Evolutionary conservation across 2,888 invertebrate genomes (phyloP).

Genomic region (Neocrepidodera transversa): DNA sequence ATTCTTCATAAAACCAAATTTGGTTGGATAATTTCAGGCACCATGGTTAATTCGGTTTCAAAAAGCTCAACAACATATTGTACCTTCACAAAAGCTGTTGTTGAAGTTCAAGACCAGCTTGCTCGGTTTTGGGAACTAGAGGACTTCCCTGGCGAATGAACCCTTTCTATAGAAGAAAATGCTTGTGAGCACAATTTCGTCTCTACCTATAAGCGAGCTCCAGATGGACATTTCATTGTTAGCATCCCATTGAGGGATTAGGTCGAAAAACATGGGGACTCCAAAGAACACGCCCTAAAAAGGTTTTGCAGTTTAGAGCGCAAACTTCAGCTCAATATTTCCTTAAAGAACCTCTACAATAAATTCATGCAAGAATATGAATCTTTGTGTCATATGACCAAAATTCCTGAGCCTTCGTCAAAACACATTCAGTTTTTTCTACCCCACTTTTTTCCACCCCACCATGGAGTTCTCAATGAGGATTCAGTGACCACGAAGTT

Average conservation of each 20-base stretch:
- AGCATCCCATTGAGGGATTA: neutral
- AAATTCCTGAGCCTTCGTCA: neutral
- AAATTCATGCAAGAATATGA: neutral
- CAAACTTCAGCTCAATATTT: neutral
- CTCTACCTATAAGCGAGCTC: no score
- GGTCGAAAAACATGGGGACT: neutral
- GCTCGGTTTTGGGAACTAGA: neutral
- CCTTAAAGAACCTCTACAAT: neutral
- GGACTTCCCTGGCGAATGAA: neutral
- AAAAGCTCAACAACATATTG: neutral
- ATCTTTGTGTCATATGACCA: neutral
- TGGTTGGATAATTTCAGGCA: slow-evolving; percentile 14
- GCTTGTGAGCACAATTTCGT: no score
- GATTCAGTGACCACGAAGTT: no score
- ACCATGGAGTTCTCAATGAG: no score
- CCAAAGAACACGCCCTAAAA: neutral
- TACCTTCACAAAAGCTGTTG: neutral
- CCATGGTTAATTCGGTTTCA: neutral
- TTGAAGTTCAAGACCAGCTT: neutral
- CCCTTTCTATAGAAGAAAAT: no score
- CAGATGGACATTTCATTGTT: neutral
- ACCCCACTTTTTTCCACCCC: neutral
- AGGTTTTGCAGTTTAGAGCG: neutral
- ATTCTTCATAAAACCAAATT: slow-evolving; percentile 12
- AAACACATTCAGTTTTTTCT: neutral